Conservation (phyloP, 2,888 invertebrate species). For the Herminia tarsipennalis region DNA sequence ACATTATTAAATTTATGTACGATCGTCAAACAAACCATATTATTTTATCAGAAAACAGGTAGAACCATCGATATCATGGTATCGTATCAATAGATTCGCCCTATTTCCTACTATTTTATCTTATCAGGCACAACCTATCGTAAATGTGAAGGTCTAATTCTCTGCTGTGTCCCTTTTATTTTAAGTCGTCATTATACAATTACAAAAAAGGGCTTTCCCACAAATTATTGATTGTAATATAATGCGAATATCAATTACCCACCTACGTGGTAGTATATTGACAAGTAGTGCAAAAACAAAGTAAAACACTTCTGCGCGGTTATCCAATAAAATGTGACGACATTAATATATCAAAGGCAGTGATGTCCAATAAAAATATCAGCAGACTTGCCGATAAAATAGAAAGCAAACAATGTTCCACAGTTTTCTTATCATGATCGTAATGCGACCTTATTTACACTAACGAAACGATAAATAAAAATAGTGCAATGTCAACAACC, state of each 20-base stretch:
- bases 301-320: neutral
- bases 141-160: conserved; percentile 3
- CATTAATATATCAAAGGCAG: conserved; percentile 9
- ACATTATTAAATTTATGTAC: no score
- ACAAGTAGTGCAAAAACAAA: neutral
- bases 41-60: neutral
- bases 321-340: conserved; percentile 1
- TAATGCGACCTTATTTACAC: conserved; percentile 26
- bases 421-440: conserved; percentile 41
- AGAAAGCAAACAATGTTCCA: conserved; percentile 45
- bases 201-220: no score
- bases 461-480: conserved; percentile 23
- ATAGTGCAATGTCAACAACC: conserved; percentile 23
- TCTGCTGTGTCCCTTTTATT: neutral
- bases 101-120: conserved; percentile 31
- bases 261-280: no score
- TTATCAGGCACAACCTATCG: conserved; percentile 25
- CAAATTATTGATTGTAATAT: neutral
- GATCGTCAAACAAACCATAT: neutral
- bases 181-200: no score
- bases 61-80: conserved; percentile 6
- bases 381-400: conserved; percentile 42
- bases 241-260: neutral
- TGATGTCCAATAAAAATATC: conserved; percentile 44
- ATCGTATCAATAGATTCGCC: conserved; percentile 20